A percentile compares a stretch with the other conserved stretches of the same genome.
Evolutionary conservation across 2,113 vertebrate species (phyloP).

Genomic region (Pseudonaja textilis): DNA sequence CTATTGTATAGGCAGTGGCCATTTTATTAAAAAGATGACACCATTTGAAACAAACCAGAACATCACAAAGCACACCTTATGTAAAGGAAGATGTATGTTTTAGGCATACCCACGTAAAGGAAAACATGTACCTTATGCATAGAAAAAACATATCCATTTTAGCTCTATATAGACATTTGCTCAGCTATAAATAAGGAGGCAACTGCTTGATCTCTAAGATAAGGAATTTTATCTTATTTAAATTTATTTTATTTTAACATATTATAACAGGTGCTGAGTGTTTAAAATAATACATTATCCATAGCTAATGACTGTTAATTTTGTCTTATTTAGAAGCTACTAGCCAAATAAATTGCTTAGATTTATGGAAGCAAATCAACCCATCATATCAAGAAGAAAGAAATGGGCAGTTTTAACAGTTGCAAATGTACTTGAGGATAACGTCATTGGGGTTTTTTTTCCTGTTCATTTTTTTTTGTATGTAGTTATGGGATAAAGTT

Average conservation of each 20-base stretch:
- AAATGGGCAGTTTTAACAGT: background rate
- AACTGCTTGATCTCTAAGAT: background rate
- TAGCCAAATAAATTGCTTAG: background rate
- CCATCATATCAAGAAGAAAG: background rate
- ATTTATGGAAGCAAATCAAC: background rate
- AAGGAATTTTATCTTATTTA: background rate
- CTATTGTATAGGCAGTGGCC: background rate
- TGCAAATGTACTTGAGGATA: background rate
- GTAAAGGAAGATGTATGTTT: background rate
- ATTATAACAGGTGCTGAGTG: too few species aligned
- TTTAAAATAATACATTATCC: background rate
- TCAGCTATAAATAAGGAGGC: too few species aligned
- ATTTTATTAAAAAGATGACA: background rate
- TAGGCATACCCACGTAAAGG: background rate
- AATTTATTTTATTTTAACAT: background rate
- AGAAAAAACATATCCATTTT: background rate
- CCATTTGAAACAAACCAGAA: background rate
- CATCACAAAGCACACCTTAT: background rate
- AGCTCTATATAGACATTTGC: background rate
- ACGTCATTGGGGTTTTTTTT: background rate
- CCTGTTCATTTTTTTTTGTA: too few species aligned
- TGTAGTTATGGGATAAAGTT: background rate
- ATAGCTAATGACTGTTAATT: background rate
- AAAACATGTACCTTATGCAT: background rate
- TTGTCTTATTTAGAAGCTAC: background rate